phyloP scores from a whole-genome alignment of 2,797 vertebrate genomes.

The Amblyraja radiata region DNA sequence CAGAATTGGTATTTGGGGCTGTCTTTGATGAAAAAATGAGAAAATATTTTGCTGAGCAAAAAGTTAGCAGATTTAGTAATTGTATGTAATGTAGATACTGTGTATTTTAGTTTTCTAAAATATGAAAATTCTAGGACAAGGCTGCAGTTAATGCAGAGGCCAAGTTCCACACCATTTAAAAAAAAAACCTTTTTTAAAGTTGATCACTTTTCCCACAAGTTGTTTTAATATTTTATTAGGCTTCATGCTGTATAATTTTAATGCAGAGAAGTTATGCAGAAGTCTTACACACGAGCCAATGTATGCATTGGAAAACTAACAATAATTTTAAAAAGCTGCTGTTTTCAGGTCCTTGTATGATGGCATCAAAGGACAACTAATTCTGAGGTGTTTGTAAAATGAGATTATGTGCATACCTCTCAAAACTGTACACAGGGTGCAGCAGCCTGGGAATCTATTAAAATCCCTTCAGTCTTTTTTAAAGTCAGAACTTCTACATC shows the following conservation, averaged over 20 bases:
- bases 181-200: background rate
- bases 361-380: conserved; percentile 2
- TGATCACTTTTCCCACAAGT: background rate
- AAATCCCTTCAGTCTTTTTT: conserved; percentile 4
- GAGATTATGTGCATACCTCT: conserved; percentile 19
- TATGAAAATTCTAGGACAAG: background rate
- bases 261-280: background rate
- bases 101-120: background rate
- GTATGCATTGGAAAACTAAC: conserved; percentile 19
- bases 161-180: background rate
- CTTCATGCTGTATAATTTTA: background rate
- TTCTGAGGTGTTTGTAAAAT: conserved; percentile 21
- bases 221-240: conserved; percentile 1
- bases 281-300: background rate
- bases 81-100: background rate
- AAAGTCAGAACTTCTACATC: conserved; percentile 9
- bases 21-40: background rate
- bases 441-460: background rate
- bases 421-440: background rate
- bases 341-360: background rate
- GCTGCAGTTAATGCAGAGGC: background rate
- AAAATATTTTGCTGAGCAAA: conserved; percentile 3
- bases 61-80: background rate
- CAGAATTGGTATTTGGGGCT: background rate
- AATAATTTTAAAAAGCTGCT: background rate